These are phyloP conservation scores for Neodiprion fabricii DNA, from an alignment of 1,140 invertebrate species.

Conservation along the genomic window DNA sequence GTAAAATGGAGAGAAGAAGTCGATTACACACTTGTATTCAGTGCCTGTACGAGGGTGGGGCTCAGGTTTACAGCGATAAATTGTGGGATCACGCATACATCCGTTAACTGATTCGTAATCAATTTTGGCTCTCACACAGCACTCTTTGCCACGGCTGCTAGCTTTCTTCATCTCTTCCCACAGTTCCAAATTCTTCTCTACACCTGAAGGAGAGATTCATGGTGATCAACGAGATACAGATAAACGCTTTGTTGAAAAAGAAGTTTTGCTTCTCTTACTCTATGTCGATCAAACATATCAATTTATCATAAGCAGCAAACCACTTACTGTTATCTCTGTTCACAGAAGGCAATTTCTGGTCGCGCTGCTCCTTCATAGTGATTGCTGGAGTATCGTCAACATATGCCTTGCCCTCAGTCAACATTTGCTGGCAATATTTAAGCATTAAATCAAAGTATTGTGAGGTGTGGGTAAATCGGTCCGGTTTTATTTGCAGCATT, in stretches of 20 bases:
- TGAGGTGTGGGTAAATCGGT: constrained; percentile 94
- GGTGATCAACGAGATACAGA: constrained; percentile 25
- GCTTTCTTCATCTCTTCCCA: constrained; percentile 98
- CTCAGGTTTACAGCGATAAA: constrained; percentile 98
- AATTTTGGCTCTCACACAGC: constrained; percentile 96
- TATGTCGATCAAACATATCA: constrained; percentile 11
- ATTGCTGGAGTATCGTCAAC: constrained; percentile 96
- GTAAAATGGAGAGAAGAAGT: background rate
- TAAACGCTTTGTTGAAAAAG: background rate
- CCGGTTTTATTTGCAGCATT: constrained; percentile 90
- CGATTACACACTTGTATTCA: constrained; percentile 88
- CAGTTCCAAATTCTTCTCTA: constrained; percentile 85
- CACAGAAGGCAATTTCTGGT: constrained; percentile 85
- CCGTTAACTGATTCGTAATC: constrained; percentile 97
- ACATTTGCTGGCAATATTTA: constrained; percentile 85
- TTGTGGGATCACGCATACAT: constrained; percentile 98
- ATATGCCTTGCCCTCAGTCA: constrained; percentile 91
- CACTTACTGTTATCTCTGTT: constrained; percentile 85
- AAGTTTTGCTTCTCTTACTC: constrained; percentile 12
- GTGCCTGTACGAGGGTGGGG: constrained; percentile 90
- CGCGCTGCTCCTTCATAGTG: constrained; percentile 93
- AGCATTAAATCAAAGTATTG: constrained; percentile 96
- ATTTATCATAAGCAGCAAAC: constrained; percentile 6
- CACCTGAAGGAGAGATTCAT: constrained; percentile 64
- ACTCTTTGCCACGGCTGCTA: constrained; percentile 77